A percentile compares a stretch with the other conserved stretches of the same genome.
These are phyloP conservation scores for Apostichopus leukothele DNA, from an alignment of 53 echinoderm and acorn worm species.

Conservation along the genomic window DNA sequence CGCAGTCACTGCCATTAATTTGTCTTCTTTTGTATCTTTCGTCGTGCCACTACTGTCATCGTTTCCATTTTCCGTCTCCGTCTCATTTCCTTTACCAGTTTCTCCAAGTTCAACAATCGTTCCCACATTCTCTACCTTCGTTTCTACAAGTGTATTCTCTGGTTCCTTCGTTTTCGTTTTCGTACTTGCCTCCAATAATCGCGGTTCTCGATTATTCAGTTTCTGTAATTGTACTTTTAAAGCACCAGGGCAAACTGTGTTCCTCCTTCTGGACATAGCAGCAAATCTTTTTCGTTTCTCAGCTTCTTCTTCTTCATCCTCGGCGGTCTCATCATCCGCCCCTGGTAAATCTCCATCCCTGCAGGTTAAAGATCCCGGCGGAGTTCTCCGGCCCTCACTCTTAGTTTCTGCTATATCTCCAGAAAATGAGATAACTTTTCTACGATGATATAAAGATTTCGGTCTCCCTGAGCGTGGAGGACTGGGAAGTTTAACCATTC, in stretches of 20 bases:
- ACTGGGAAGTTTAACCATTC: not conserved
- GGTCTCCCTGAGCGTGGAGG: constrained; percentile 12
- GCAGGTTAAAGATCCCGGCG: not conserved
- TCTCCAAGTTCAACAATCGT: not conserved
- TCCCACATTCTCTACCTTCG: not conserved
- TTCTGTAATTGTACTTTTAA: constrained; percentile 5
- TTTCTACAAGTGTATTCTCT: not conserved
- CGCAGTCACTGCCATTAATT: not conserved
- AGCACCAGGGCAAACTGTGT: constrained; percentile 15
- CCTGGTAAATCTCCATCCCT: not conserved
- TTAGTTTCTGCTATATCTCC: not conserved
- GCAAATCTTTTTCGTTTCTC: constrained; percentile 2
- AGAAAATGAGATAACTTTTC: not conserved
- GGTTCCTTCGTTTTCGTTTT: not conserved
- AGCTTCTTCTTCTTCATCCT: not conserved
- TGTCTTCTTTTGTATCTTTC: not conserved
- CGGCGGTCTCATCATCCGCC: not conserved
- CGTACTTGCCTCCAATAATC: not conserved
- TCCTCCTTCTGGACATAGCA: constrained; percentile 8
- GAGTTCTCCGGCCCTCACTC: constrained; percentile 5
- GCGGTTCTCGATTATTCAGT: not conserved
- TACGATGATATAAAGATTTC: not conserved
- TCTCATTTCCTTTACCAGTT: not conserved
- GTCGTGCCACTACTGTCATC: not conserved
- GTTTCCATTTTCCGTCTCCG: not conserved